Percentiles rank a stretch among this genome's conserved stretches.
phyloP scores from a whole-genome alignment of 2,888 invertebrate genomes.

The Dendrolimus pini region DNA sequence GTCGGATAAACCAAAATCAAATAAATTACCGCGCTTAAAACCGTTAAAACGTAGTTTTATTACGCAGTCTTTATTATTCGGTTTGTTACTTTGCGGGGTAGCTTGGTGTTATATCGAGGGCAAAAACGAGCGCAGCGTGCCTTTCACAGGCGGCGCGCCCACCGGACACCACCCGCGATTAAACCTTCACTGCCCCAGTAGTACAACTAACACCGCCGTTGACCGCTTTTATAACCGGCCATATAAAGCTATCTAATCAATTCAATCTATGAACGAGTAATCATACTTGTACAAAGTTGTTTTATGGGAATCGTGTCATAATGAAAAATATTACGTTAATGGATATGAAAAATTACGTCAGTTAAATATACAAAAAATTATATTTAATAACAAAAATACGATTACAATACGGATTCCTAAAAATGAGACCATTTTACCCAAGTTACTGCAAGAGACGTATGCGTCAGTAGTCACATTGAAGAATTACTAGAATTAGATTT shows the following conservation, averaged over 20 bases:
- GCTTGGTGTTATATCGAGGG: conserved; percentile 45
- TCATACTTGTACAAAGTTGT: not conserved
- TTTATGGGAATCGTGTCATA: not conserved
- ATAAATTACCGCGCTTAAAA: too few relatives aligned
- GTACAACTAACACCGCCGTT: conserved; percentile 13
- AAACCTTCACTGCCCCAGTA: conserved; percentile 39
- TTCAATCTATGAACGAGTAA: not conserved
- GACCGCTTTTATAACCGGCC: not conserved
- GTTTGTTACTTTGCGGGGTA: not conserved
- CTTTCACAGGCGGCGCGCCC: conserved; percentile 56
- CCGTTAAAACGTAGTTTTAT: too few relatives aligned
- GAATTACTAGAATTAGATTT: too few relatives aligned
- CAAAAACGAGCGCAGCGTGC: conserved; percentile 50
- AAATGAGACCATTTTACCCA: too few relatives aligned
- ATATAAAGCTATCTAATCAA: not conserved
- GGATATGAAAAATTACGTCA: conserved; percentile 4
- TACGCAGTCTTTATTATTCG: not conserved
- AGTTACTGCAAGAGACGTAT: too few relatives aligned
- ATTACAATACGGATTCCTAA: too few relatives aligned
- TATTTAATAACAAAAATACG: too few relatives aligned
- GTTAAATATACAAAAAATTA: conserved; percentile 17
- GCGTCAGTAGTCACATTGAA: too few relatives aligned
- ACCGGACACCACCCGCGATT: conserved; percentile 34
- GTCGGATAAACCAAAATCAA: too few relatives aligned
- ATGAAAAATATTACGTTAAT: conserved; percentile 8